phyloP scores from a whole-genome alignment of 2,888 invertebrate species.

The Penaeus monodon region DNA sequence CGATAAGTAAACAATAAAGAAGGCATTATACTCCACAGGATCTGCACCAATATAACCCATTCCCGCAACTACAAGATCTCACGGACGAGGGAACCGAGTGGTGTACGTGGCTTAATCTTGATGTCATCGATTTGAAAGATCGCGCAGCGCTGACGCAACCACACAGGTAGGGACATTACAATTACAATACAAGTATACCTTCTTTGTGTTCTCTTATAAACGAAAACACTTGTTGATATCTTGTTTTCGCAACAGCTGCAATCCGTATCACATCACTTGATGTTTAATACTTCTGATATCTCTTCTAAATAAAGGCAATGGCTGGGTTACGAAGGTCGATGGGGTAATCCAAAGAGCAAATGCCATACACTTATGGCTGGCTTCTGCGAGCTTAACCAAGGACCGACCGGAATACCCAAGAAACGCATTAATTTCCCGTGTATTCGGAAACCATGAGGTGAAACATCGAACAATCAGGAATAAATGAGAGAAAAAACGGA shows the following conservation, averaged over 20 bases:
- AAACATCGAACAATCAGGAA: too few species aligned
- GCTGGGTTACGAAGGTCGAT: slow-evolving; percentile 77
- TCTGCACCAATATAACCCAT: slow-evolving; percentile 76
- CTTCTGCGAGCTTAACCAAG: slow-evolving; percentile 77
- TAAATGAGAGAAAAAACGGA: too few species aligned
- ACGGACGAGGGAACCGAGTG: slow-evolving; percentile 77
- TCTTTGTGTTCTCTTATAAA: not conserved
- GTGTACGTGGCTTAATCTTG: slow-evolving; percentile 77
- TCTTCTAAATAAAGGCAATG: slow-evolving; percentile 70
- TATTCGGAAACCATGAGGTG: not conserved
- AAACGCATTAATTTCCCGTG: slow-evolving; percentile 70
- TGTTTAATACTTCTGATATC: not conserved
- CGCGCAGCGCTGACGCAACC: not conserved
- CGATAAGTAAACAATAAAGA: not conserved
- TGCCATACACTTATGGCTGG: slow-evolving; percentile 70
- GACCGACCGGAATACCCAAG: slow-evolving; percentile 78
- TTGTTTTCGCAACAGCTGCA: not conserved
- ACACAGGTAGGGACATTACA: slow-evolving; percentile 21
- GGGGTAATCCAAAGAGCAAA: slow-evolving; percentile 79
- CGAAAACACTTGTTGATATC: not conserved
- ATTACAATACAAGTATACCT: too few species aligned
- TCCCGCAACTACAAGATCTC: slow-evolving; percentile 76
- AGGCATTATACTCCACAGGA: slow-evolving; percentile 66
- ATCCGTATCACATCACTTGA: too few species aligned
- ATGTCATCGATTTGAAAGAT: slow-evolving; percentile 71